phyloP scores from a whole-genome alignment of 2,113 vertebrate genomes.

The Saccopteryx leptura region DNA sequence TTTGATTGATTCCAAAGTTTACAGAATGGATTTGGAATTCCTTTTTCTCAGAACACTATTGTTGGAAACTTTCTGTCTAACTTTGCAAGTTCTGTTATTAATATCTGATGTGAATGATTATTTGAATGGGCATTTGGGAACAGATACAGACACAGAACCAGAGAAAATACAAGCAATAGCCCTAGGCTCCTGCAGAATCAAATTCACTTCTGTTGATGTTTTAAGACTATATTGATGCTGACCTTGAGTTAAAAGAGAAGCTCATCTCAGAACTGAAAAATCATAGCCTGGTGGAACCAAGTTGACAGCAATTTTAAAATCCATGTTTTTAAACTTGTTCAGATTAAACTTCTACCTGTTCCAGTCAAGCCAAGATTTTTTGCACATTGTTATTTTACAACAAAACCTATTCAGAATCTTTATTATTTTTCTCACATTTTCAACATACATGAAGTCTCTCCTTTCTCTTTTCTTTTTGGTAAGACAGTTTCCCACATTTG shows the following conservation, averaged over 20 bases:
- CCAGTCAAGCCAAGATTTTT: not conserved
- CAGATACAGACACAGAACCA: conserved; percentile 35
- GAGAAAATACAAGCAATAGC: conserved; percentile 73
- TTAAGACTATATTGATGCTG: conserved; percentile 64
- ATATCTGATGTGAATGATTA: conserved; percentile 73
- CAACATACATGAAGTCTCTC: not conserved
- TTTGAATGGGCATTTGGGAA: conserved; percentile 66
- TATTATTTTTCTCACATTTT: not conserved
- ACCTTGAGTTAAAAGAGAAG: conserved; percentile 73
- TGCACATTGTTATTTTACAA: not conserved
- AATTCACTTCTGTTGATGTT: conserved; percentile 65
- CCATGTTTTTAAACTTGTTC: conserved; percentile 51
- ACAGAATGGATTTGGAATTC: conserved; percentile 12
- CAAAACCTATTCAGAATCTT: not conserved
- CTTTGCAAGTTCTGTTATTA: conserved; percentile 70
- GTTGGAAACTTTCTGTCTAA: conserved; percentile 32
- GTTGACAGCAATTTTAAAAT: conserved; percentile 60
- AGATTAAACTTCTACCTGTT: conserved; percentile 33
- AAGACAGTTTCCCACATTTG: not conserved
- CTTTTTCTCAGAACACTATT: not conserved
- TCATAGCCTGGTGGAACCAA: conserved; percentile 46
- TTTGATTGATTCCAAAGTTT: conserved; percentile 3
- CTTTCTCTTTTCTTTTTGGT: not conserved
- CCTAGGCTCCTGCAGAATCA: conserved; percentile 62
- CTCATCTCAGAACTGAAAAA: conserved; percentile 38